Base-by-base conservation (phyloP, 1,140 invertebrate genomes). In the Lepidurus couesii region DNA sequence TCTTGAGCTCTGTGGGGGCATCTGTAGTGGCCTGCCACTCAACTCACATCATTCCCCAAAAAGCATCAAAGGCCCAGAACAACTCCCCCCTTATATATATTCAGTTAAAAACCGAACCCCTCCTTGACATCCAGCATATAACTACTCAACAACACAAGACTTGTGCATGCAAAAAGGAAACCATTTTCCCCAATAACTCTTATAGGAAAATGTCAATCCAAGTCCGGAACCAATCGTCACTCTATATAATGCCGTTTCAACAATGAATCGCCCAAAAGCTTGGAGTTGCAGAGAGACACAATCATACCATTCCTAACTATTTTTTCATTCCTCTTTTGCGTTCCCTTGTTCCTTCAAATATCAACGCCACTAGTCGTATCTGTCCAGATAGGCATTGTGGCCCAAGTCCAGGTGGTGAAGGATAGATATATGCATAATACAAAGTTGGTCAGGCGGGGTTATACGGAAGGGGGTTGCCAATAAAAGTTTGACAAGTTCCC, bases 121-220 rank as follows among this genome's bases (percentile, higher is more conserved):
- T 65, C 53, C 53, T 65, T 65, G 53, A 65, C 53, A 65, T 65
- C 34, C 53, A 65, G 53, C 53, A 65, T 65, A 65, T 65, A 65
- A 65, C 53, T 65, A 65, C 53, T 65, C 53, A 65, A 65, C 53
- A 65, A 65, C 53, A 65, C 53, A 65, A 13, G 21, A 65, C 5
- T n/a, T 7, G 16, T 65, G 53, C 53, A 65, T 65, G 21, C 16
- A 13, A 9, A 65, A 65, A 65, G 53, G 34, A 34, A 65, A 65
- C 53, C 53, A 65, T 65, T 65, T 65, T 65, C 53, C 53, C 53
- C 53, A 65, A 65, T 65, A 65, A 65, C 53, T 65, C 53, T 65
- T 65, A 65, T 65, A 65, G 53, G 53, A 65, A 65, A 65, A 65
- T 65, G 53, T 65, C 53, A 65, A 65, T 65, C 53, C 53, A 65